phyloP scores from a whole-genome alignment of 2,113 vertebrate genomes.

The Gymnarchus niloticus region DNA sequence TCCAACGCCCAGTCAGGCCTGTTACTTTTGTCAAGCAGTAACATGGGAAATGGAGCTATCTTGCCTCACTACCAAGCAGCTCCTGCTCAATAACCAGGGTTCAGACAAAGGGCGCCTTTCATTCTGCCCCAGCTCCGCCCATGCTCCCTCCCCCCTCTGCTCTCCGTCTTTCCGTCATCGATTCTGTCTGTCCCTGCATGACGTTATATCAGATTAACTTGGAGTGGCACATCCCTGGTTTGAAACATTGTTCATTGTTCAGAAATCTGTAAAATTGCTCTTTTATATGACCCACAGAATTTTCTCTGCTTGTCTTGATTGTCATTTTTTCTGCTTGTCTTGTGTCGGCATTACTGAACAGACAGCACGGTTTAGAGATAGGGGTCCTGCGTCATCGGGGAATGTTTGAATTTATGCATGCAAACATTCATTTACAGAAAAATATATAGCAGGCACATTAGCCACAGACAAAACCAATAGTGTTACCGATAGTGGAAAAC shows the following conservation, averaged over 20 bases:
- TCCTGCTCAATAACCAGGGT: neutral
- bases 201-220: conserved; percentile 57
- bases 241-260: neutral
- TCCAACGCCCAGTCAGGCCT: no score
- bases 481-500: neutral
- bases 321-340: no score
- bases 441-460: neutral
- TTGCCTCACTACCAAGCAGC: no score
- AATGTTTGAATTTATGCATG: neutral
- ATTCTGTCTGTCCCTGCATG: conserved; percentile 42
- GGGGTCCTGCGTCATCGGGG: neutral
- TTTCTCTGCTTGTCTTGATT: no score
- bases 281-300: neutral
- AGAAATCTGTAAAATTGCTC: neutral
- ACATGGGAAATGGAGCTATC: no score
- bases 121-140: neutral
- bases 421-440: neutral
- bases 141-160: neutral
- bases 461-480: no score
- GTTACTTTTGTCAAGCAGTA: no score
- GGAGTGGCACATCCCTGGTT: conserved; percentile 33
- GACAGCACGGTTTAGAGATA: neutral
- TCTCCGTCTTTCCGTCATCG: neutral
- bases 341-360: neutral
- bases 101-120: neutral